Percentiles rank a stretch among this genome's conserved stretches.
These are phyloP conservation scores for Pluvialis apricaria DNA, from an alignment of 2,113 vertebrate species.

Conservation along the genomic window DNA sequence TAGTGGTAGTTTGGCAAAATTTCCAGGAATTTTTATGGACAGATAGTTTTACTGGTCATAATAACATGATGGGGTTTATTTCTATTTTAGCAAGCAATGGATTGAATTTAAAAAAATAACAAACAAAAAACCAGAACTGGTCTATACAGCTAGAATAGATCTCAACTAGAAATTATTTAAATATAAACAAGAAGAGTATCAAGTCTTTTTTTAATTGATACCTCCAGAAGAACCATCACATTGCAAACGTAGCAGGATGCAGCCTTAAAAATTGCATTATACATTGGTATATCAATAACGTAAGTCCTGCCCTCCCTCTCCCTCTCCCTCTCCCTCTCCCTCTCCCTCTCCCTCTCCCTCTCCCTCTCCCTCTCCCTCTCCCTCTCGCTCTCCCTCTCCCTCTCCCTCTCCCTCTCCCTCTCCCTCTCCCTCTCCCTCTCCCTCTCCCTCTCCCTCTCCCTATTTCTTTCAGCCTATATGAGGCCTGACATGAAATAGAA, in stretches of 20 bases:
- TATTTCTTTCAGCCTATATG: background rate
- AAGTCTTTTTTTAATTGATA: background rate
- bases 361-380: too few species aligned
- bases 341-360: too few species aligned
- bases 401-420: background rate
- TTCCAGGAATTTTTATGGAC: background rate
- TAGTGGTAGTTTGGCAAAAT: background rate
- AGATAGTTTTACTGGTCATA: background rate
- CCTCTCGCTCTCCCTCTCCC: background rate
- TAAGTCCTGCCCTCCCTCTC: background rate
- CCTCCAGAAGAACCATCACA: background rate
- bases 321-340: background rate
- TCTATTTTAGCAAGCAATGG: background rate
- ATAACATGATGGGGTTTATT: background rate
- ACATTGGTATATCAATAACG: fast-evolving
- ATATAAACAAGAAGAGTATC: background rate
- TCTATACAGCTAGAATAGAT: background rate
- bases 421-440: too few species aligned
- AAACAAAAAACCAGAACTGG: background rate
- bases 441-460: background rate
- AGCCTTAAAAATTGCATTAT: background rate
- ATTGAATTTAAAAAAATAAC: background rate
- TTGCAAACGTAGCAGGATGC: background rate
- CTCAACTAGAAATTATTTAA: background rate
- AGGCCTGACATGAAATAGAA: background rate